Percentiles rank a stretch among this genome's conserved stretches.
Evolutionary conservation across 1,140 invertebrate species (phyloP).

Genomic region (Heterodera carotae): DNA sequence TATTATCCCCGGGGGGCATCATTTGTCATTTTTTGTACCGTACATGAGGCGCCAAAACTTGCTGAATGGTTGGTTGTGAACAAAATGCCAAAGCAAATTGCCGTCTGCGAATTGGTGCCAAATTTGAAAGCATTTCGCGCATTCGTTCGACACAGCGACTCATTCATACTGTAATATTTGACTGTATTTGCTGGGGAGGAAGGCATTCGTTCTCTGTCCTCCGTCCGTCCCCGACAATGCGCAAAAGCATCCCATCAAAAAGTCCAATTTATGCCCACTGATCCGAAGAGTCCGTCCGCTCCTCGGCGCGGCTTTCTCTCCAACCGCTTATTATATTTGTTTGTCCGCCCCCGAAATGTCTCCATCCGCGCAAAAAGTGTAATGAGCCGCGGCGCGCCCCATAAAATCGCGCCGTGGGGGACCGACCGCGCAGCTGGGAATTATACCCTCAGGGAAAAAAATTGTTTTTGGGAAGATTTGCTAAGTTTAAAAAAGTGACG

Average conservation of each 20-base stretch:
- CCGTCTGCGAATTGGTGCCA: no score
- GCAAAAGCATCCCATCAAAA: not conserved
- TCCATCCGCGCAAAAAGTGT: constrained; percentile 11
- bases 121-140: no score
- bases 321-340: constrained; percentile 4
- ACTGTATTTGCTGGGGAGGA: no score
- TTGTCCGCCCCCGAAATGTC: not conserved
- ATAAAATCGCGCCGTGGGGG: not conserved
- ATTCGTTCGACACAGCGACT: no score
- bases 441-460: not conserved
- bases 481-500: not conserved
- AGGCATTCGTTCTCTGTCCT: not conserved
- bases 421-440: not conserved
- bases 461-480: not conserved
- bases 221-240: not conserved
- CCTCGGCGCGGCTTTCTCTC: no score
- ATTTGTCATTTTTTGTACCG: no score
- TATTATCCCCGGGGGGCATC: no score
- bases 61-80: no score
- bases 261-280: not conserved
- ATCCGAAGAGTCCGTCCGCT: not conserved
- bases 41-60: no score
- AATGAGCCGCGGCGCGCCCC: constrained; percentile 1
- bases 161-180: no score
- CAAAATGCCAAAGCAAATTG: no score